These are phyloP conservation scores for Carcharodon carcharias DNA, from an alignment of 2,797 vertebrate species.

Conservation along the genomic window DNA sequence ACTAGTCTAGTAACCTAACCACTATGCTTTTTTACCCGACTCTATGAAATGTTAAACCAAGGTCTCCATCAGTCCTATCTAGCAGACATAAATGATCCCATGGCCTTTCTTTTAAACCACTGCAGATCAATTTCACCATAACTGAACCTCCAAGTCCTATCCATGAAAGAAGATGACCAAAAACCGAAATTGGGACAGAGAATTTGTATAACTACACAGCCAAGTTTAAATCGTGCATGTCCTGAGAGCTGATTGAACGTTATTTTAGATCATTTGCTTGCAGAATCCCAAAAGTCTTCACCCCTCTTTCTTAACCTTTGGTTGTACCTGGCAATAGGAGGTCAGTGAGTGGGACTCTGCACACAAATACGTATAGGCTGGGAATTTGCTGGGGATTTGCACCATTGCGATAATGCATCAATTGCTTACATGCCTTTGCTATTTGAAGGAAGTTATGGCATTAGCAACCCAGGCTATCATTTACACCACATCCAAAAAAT, in stretches of 20 bases:
- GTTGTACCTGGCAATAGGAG: not conserved
- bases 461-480: not conserved
- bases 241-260: not conserved
- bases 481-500: not conserved
- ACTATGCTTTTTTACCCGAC: no score
- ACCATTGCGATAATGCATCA: not conserved
- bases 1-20: no score
- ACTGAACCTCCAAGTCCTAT: not conserved
- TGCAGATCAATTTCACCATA: not conserved
- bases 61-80: not conserved
- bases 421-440: not conserved
- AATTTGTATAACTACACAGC: not conserved
- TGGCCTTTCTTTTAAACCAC: not conserved
- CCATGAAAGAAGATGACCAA: not conserved
- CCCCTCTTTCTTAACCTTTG: not conserved
- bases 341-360: not conserved
- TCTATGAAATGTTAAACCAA: no score
- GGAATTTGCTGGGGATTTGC: not conserved
- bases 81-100: not conserved
- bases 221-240: not conserved
- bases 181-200: not conserved
- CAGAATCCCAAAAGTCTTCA: not conserved
- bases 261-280: not conserved
- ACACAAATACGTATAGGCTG: not conserved
- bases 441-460: not conserved